Conservation (phyloP, 2,797 vertebrate genomes). For the Sparidentex hasta region DNA sequence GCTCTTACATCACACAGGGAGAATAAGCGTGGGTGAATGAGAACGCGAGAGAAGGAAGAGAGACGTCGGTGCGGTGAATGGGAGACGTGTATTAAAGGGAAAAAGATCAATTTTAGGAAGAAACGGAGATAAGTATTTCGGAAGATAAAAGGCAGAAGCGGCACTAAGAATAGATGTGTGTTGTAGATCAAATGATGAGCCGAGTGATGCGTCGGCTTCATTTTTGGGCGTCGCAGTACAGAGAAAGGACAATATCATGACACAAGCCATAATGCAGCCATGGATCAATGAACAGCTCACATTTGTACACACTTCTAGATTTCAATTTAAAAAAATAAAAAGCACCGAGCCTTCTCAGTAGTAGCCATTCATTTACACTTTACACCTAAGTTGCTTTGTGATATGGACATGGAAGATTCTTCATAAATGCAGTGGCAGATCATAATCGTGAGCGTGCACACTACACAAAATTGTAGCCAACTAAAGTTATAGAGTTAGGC, state of each 20-base stretch:
- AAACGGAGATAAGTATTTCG: slow-evolving; percentile 25
- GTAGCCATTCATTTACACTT: neutral
- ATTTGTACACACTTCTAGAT: neutral
- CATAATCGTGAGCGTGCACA: too few species aligned
- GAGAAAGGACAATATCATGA: slow-evolving; percentile 5
- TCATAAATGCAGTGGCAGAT: too few species aligned
- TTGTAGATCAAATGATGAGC: slow-evolving; percentile 19
- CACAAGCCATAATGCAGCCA: slow-evolving; percentile 20
- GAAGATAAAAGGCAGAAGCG: slow-evolving; percentile 14
- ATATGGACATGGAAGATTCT: too few species aligned
- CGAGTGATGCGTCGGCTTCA: slow-evolving; percentile 1
- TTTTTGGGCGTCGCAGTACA: slow-evolving; percentile 10
- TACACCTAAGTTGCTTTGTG: neutral
- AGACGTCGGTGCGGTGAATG: slow-evolving; percentile 20
- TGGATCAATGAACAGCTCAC: slow-evolving; percentile 10
- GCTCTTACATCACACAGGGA: slow-evolving; percentile 65
- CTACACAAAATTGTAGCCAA: too few species aligned
- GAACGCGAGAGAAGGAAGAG: slow-evolving; percentile 22
- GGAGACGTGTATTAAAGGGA: slow-evolving; percentile 31
- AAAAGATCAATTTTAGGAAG: slow-evolving; percentile 36
- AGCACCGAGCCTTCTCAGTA: neutral
- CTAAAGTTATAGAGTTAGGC: too few species aligned
- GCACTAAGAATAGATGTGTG: slow-evolving; percentile 20
- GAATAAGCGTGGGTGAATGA: slow-evolving; percentile 31
- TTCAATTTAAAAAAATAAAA: neutral